Conservation (phyloP, 1,140 invertebrate genomes). For the Brachionus plicatilis region DNA sequence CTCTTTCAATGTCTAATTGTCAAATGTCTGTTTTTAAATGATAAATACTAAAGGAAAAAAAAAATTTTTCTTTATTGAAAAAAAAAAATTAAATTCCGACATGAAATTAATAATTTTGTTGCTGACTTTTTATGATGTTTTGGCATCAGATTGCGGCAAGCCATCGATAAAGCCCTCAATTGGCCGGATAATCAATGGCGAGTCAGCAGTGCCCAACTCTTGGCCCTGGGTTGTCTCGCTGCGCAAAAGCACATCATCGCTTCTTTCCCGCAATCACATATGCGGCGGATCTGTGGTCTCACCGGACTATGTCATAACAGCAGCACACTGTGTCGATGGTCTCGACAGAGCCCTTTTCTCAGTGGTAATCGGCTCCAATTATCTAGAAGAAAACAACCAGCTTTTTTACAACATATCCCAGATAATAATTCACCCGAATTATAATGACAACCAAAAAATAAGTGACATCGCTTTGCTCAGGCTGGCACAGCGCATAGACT, state of each 20-base stretch:
- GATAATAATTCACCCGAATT: not conserved
- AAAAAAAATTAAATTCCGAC: not conserved
- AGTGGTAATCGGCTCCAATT: slow-evolving; percentile 1
- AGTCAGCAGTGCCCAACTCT: not conserved
- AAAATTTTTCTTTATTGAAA: not conserved
- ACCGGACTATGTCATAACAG: not conserved
- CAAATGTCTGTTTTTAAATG: no score
- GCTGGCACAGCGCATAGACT: not conserved
- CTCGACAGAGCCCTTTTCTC: not conserved
- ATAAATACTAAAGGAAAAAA: not conserved
- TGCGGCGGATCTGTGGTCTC: not conserved
- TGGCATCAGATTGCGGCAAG: not conserved
- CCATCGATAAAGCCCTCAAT: not conserved
- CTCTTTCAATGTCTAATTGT: no score
- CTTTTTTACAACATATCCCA: not conserved
- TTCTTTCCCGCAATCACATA: not conserved
- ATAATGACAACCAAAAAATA: not conserved
- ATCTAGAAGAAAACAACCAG: not conserved
- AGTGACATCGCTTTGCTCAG: not conserved
- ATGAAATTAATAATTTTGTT: not conserved
- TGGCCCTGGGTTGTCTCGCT: slow-evolving; percentile 33
- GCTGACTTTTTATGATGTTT: not conserved
- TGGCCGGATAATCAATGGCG: not conserved
- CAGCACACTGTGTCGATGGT: slow-evolving; percentile 18
- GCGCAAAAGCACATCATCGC: not conserved